phyloP scores from a whole-genome alignment of 2,888 invertebrate genomes.

The Exephanes ischioxanthus region DNA sequence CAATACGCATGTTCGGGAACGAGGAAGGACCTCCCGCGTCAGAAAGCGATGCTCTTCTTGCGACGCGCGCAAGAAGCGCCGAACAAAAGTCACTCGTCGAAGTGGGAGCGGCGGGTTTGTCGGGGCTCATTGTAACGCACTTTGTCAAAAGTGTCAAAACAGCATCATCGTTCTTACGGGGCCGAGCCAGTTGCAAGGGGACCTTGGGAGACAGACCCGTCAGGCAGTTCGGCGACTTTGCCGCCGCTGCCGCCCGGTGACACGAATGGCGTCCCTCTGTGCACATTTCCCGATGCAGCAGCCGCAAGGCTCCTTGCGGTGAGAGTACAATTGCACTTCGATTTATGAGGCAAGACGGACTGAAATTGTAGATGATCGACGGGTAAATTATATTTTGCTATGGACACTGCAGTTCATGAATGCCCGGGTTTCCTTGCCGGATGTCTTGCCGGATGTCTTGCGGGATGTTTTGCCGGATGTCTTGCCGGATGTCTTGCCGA shows the following conservation, averaged over 20 bases:
- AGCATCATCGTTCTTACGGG: conserved; percentile 53
- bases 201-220: conserved; percentile 47
- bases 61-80: neutral
- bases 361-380: conserved; percentile 15
- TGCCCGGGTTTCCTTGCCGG: neutral
- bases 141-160: conserved; percentile 64
- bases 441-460: too few species aligned
- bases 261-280: conserved; percentile 32
- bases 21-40: neutral
- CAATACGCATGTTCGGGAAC: conserved; percentile 9
- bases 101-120: conserved; percentile 34
- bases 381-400: conserved; percentile 4
- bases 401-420: neutral
- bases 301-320: conserved; percentile 60
- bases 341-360: conserved; percentile 58
- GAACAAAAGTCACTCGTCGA: conserved; percentile 51
- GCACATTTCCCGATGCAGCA: conserved; percentile 51
- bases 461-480: too few species aligned
- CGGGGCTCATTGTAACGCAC: conserved; percentile 53
- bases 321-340: conserved; percentile 52
- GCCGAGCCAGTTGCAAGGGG: neutral
- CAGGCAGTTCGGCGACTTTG: conserved; percentile 13
- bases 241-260: conserved; percentile 46
- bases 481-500: too few species aligned
- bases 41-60: neutral